phyloP scores from a whole-genome alignment of 1,140 invertebrate species.

The Halesus radiatus region DNA sequence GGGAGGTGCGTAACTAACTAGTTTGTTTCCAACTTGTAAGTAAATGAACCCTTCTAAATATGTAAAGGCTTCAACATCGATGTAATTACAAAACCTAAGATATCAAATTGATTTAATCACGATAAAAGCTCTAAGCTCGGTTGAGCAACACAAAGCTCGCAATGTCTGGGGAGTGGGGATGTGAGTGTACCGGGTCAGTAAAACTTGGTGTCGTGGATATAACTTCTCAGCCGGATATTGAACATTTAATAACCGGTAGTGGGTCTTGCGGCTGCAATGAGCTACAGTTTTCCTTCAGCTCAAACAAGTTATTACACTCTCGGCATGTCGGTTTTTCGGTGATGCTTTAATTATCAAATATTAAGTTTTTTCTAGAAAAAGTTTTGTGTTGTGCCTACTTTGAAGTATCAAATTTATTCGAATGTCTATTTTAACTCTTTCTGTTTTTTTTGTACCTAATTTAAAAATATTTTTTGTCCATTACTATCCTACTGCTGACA shows the following conservation, averaged over 20 bases:
- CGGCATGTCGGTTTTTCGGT: background rate
- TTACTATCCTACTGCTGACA: too few relatives aligned
- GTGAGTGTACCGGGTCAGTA: background rate
- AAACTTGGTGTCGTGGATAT: background rate
- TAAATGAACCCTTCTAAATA: background rate
- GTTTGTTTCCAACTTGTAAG: background rate
- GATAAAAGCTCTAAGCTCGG: background rate
- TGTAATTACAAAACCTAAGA: background rate
- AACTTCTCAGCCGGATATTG: constrained; percentile 38
- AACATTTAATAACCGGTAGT: constrained; percentile 47
- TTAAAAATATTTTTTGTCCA: too few relatives aligned
- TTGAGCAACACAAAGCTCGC: background rate
- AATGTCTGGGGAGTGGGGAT: background rate
- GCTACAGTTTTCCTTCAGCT: background rate
- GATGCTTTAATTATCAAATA: background rate
- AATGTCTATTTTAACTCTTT: too few relatives aligned
- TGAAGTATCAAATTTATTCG: too few relatives aligned
- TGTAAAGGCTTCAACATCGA: background rate
- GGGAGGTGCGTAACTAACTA: background rate
- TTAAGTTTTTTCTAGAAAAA: background rate
- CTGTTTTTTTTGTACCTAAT: too few relatives aligned
- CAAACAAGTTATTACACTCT: constrained; percentile 23
- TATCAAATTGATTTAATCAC: background rate
- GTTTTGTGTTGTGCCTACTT: background rate
- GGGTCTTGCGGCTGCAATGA: constrained; percentile 26